Evolutionary conservation across 2,797 vertebrate genomes (phyloP), one percentile per base, ranked within the genome.

Genomic region (Gobio occitaniae): DNA sequence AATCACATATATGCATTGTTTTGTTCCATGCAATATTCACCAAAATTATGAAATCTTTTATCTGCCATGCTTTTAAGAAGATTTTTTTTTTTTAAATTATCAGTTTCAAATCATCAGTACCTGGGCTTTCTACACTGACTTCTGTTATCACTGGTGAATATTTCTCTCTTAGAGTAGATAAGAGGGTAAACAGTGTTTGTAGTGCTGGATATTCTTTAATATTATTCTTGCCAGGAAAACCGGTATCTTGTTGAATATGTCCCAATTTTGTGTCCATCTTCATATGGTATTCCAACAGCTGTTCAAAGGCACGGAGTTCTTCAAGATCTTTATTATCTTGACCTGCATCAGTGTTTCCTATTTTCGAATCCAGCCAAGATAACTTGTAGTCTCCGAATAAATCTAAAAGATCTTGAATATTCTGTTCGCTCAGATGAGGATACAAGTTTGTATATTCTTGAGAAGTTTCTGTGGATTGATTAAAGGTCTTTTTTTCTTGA

Each of bases 131-230:
- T 86, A 86, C 86, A 90, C 44, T 88, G 89, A 86, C 36, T 61
- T 92, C 90, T 84, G 86, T 87, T 82, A 91, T 88, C 89, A 89
- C 84, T 87, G 86, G 59, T 87, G 69, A 91, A 86, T 92, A 88
- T 87, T 85, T 91, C 78, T 92, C 88, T 93, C 92, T 95, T 88
- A 93, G 1, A 87, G 87, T 90, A 85, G 83, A 91, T 88, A 96
- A 90, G 88, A 96, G 85, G 54, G 80, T 75, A 88, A 94, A 89
- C 86, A 96, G 85, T 88, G 94, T 94, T 91, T 94, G 90, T 86
- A 96, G 91, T 63, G 92, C 87, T 29, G 85, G 50, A 68, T 91
- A 82, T 0, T 41, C 82, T 69, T 21, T 76, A 65, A 79, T 86
- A 90, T 85, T 89, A 48, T 92, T 77, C 59, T 88, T 83, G 70